A percentile compares a stretch with the other conserved stretches of the same genome.
Conservation (phyloP, 2,797 vertebrate genomes). For the Trichosurus vulpecula region DNA sequence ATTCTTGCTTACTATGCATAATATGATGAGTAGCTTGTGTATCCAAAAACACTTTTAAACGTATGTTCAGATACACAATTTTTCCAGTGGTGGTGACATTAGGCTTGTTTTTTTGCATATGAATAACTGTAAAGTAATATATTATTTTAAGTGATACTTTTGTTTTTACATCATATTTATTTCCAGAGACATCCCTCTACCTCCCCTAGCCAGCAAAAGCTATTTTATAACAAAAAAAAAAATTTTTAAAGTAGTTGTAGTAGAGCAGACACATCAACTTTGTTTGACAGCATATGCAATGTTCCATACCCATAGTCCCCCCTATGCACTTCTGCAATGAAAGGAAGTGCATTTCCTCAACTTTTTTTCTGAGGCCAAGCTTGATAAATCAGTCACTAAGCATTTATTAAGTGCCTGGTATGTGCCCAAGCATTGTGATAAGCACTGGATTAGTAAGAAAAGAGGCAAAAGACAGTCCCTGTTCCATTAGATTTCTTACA, state of each 20-base stretch:
- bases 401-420: not conserved
- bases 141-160: not conserved
- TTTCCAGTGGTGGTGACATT: not conserved
- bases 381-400: not conserved
- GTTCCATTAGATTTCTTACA: not conserved
- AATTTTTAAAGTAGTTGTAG: not conserved
- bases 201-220: not conserved
- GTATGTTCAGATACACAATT: not conserved
- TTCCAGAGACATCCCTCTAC: not conserved
- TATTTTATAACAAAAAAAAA: not conserved
- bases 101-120: not conserved
- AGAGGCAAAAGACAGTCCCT: not conserved
- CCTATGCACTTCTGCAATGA: not conserved
- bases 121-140: not conserved
- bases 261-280: not conserved
- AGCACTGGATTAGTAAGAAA: not conserved
- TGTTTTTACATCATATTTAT: not conserved
- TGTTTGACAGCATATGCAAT: not conserved
- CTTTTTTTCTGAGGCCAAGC: not conserved
- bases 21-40: not conserved
- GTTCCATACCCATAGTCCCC: not conserved
- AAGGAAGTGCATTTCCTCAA: not conserved
- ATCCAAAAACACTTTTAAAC: not conserved
- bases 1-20: not conserved
- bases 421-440: not conserved